Percentiles rank a stretch among this genome's conserved stretches.
Evolutionary conservation across 2,797 vertebrate species (phyloP).

Genomic region (Hyperoplus lanceolatus): DNA sequence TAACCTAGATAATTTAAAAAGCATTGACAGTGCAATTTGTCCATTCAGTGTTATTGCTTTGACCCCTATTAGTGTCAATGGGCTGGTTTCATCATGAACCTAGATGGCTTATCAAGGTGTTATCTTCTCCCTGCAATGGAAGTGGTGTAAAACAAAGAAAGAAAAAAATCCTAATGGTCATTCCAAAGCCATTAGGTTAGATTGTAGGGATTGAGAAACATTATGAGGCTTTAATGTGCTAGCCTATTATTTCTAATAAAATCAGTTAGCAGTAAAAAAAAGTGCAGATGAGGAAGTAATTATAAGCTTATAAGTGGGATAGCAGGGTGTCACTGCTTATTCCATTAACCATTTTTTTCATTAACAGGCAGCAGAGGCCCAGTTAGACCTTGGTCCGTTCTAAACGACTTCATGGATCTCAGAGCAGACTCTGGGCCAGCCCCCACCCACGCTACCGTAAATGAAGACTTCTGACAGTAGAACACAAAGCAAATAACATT

Average conservation of each 20-base stretch:
- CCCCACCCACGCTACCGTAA: slow-evolving; percentile 54
- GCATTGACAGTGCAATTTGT: slow-evolving; percentile 97
- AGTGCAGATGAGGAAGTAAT: slow-evolving; percentile 75
- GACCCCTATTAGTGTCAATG: slow-evolving; percentile 95
- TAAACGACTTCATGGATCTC: slow-evolving; percentile 67
- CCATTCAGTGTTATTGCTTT: slow-evolving; percentile 95
- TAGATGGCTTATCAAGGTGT: slow-evolving; percentile 88
- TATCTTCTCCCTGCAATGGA: slow-evolving; percentile 61
- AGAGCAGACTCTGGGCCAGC: slow-evolving; percentile 40
- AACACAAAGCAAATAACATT: slow-evolving; percentile 25
- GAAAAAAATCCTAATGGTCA: slow-evolving; percentile 65
- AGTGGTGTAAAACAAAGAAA: slow-evolving; percentile 71
- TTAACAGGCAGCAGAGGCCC: slow-evolving; percentile 58
- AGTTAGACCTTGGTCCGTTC: slow-evolving; percentile 36
- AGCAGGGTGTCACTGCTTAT: slow-evolving; percentile 63
- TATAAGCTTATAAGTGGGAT: slow-evolving; percentile 50
- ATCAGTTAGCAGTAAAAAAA: slow-evolving; percentile 75
- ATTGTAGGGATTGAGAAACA: slow-evolving; percentile 70
- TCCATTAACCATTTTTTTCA: slow-evolving; percentile 72
- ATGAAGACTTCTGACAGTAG: slow-evolving; percentile 27
- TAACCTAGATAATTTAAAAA: slow-evolving; percentile 97
- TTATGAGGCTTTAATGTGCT: slow-evolving; percentile 71
- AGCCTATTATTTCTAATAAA: slow-evolving; percentile 70
- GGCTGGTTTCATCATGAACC: slow-evolving; percentile 89
- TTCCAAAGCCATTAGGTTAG: slow-evolving; percentile 75